A percentile compares a stretch with the other conserved stretches of the same genome.
Conservation (phyloP, 2,888 invertebrate genomes). For the Actias luna region DNA sequence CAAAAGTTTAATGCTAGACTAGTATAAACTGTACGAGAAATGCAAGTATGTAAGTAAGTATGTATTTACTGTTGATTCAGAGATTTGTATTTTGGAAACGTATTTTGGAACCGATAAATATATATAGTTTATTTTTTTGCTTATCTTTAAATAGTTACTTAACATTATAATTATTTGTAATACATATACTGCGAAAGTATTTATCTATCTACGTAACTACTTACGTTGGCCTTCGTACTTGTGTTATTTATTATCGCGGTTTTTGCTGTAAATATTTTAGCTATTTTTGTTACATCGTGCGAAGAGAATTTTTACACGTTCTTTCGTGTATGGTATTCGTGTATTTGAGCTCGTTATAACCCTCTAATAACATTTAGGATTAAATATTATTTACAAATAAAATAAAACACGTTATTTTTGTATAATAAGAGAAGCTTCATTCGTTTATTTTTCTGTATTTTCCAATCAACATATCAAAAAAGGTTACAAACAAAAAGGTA, state of each 20-base stretch:
- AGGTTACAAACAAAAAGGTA: too few species aligned
- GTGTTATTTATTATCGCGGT: conserved; percentile 41
- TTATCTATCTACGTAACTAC: conserved; percentile 40
- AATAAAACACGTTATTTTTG: too few species aligned
- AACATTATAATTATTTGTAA: neutral
- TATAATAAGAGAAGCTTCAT: too few species aligned
- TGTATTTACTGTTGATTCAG: too few species aligned
- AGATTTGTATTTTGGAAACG: too few species aligned
- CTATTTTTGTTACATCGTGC: conserved; percentile 34
- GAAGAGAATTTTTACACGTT: conserved; percentile 15
- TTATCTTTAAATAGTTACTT: conserved; percentile 4
- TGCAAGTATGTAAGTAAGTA: neutral
- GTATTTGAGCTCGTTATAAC: too few species aligned
- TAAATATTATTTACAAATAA: too few species aligned
- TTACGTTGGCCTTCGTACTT: conserved; percentile 46
- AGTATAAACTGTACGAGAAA: neutral
- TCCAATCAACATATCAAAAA: too few species aligned
- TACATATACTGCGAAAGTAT: conserved; percentile 21
- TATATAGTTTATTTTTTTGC: too few species aligned
- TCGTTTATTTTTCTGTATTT: too few species aligned
- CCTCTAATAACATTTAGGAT: too few species aligned
- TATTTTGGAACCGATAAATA: too few species aligned
- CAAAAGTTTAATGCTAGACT: neutral
- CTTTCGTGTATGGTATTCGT: conserved; percentile 8
- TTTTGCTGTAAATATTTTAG: conserved; percentile 44